These are phyloP conservation scores for Halcyon senegalensis DNA, from an alignment of 2,113 vertebrate species.

Conservation along the genomic window DNA sequence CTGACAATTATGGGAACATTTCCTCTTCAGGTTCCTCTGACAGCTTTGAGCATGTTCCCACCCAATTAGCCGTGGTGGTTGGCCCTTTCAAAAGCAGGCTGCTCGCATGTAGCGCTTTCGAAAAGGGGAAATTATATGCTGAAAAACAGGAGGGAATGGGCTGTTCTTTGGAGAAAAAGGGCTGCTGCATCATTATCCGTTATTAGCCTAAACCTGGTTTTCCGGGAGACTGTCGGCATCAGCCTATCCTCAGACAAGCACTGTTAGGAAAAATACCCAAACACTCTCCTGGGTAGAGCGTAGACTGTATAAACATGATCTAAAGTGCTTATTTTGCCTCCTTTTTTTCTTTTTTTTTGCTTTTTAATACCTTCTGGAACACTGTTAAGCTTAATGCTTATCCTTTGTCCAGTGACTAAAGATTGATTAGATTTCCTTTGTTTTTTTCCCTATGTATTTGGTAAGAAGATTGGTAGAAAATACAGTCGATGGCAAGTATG, in stretches of 20 bases:
- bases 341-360: too few relatives aligned
- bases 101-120: background rate
- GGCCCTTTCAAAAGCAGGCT: background rate
- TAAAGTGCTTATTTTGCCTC: background rate
- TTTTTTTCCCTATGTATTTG: background rate
- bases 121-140: background rate
- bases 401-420: background rate
- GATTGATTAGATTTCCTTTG: background rate
- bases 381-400: background rate
- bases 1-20: background rate
- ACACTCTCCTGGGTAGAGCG: background rate
- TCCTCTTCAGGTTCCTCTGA: background rate
- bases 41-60: background rate
- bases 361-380: background rate
- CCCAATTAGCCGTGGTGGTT: background rate
- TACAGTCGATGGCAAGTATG: background rate
- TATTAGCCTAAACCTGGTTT: background rate
- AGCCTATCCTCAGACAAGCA: background rate
- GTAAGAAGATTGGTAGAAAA: background rate
- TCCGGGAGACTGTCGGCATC: background rate
- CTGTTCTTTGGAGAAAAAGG: background rate
- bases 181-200: background rate
- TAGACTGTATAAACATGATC: too few relatives aligned
- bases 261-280: background rate
- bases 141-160: background rate